Evolutionary conservation across 2,888 invertebrate species (phyloP).

Genomic region (Ochlodes sylvanus): DNA sequence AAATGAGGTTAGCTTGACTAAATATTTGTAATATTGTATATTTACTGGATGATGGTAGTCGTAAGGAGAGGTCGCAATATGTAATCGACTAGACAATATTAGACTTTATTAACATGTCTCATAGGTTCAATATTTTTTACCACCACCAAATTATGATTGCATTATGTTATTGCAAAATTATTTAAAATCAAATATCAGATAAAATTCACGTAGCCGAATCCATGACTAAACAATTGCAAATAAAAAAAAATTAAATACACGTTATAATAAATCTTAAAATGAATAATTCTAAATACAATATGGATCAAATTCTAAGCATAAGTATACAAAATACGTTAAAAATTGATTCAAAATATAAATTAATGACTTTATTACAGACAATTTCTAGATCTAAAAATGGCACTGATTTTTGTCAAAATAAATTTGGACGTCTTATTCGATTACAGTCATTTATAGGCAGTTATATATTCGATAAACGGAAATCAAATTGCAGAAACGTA

Average conservation of each 20-base stretch:
- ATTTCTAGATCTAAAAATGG: conserved; percentile 24
- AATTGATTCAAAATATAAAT: conserved; percentile 26
- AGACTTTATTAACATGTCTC: background rate
- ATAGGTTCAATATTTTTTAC: background rate
- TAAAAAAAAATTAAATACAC: conserved; percentile 6
- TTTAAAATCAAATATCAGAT: background rate
- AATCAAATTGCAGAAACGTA: background rate
- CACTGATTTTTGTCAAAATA: conserved; percentile 29
- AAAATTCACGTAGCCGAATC: conserved; percentile 1
- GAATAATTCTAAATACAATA: conserved; percentile 13
- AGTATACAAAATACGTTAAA: conserved; percentile 22
- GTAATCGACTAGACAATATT: background rate
- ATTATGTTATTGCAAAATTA: background rate
- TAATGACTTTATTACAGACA: conserved; percentile 13
- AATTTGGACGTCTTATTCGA: conserved; percentile 29
- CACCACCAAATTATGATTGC: background rate
- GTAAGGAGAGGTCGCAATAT: background rate
- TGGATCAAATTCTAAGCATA: conserved; percentile 8
- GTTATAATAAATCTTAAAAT: conserved; percentile 3
- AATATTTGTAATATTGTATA: background rate
- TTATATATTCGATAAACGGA: background rate
- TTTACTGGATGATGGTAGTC: background rate
- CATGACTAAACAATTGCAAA: conserved; percentile 8
- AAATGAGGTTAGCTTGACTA: too few relatives aligned
- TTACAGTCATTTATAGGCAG: background rate